phyloP scores from a whole-genome alignment of 2,113 vertebrate species.

The Pollachius pollachius region DNA sequence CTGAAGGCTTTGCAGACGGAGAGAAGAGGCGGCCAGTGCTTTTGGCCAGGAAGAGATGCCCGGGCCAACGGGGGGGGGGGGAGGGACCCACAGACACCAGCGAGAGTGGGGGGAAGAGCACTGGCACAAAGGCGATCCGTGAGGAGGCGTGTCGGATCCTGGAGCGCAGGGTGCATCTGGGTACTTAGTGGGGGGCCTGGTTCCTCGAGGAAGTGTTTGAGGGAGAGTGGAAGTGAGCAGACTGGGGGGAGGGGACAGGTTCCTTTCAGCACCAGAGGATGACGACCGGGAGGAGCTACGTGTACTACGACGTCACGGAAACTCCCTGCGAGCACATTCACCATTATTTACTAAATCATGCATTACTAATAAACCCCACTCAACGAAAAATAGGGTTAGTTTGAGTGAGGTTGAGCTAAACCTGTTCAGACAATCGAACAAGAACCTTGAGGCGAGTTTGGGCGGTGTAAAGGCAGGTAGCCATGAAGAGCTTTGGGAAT shows the following conservation, averaged over 20 bases:
- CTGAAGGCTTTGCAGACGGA: background rate
- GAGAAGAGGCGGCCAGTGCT: slow-evolving; percentile 9
- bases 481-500: slow-evolving; percentile 34
- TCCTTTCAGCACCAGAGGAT: slow-evolving; percentile 7
- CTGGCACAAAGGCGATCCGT: slow-evolving; percentile 17
- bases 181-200: slow-evolving; percentile 42
- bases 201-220: slow-evolving; percentile 47
- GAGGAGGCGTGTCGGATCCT: slow-evolving; percentile 43
- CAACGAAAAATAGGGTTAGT: background rate
- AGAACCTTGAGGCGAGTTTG: slow-evolving; percentile 1
- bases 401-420: background rate
- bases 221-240: slow-evolving; percentile 23
- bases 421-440: background rate
- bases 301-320: too few species aligned
- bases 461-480: slow-evolving; percentile 19
- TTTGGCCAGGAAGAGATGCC: slow-evolving; percentile 4
- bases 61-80: slow-evolving; percentile 20
- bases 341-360: too few species aligned
- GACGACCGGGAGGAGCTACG: slow-evolving; percentile 2
- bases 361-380: background rate
- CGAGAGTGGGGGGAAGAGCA: slow-evolving; percentile 11
- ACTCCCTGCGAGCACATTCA: too few species aligned
- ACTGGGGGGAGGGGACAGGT: slow-evolving; percentile 29
- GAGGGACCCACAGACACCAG: background rate
- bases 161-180: slow-evolving; percentile 59